Conservation (phyloP, 2,797 vertebrate species). For the Falco berigora region DNA sequence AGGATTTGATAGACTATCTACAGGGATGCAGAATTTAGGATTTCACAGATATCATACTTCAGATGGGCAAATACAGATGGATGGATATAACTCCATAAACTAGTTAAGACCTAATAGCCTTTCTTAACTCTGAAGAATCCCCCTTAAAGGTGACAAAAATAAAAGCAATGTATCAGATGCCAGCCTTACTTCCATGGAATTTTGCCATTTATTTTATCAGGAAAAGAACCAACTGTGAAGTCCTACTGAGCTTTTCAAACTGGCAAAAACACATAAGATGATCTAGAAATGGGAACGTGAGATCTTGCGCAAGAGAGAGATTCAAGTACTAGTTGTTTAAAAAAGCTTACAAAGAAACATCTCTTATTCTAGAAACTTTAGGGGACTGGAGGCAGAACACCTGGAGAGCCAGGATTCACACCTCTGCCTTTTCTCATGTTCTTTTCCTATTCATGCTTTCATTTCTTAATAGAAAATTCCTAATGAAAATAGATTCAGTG, state of each 20-base stretch:
- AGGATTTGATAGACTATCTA: neutral
- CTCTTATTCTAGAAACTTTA: neutral
- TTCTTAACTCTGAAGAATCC: neutral
- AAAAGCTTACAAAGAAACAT: neutral
- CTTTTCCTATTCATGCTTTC: neutral
- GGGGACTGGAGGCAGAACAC: neutral
- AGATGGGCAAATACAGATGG: neutral
- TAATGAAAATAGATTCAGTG: neutral
- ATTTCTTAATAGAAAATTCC: neutral
- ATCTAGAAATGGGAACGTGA: neutral
- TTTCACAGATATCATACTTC: neutral
- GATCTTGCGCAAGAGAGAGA: neutral
- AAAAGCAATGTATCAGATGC: neutral
- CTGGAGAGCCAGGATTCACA: neutral
- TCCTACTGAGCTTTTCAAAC: neutral
- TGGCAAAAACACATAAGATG: neutral
- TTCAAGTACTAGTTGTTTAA: neutral
- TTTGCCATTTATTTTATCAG: neutral
- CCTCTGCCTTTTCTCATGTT: neutral
- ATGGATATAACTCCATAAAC: neutral
- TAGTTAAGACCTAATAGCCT: neutral
- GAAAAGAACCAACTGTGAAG: neutral
- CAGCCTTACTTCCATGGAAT: neutral
- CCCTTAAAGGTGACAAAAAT: neutral
- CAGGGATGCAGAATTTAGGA: neutral